These are phyloP conservation scores for Stenotaenia linearis DNA, from an alignment of 2,888 invertebrate species.

Conservation along the genomic window DNA sequence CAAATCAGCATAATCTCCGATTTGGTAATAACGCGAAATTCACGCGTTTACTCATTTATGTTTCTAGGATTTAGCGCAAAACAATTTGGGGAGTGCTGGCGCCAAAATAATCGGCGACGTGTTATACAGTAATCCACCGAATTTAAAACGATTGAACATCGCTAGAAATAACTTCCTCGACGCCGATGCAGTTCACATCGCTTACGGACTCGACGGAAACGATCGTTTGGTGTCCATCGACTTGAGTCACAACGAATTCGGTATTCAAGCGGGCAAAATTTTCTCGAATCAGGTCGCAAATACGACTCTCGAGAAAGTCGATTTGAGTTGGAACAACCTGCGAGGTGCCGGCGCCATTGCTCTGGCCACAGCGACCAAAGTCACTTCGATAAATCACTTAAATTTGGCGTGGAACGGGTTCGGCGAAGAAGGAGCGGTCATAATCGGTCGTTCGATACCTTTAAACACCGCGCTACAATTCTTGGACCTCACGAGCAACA, in stretches of 20 bases:
- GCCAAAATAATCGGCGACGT: constrained; percentile 1
- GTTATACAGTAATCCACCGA: background rate
- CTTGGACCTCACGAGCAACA: constrained; percentile 40
- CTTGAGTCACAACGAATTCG: constrained; percentile 53
- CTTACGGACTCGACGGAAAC: constrained; percentile 21
- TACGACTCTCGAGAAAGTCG: constrained; percentile 49
- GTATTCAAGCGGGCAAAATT: constrained; percentile 47
- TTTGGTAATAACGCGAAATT: too few relatives aligned
- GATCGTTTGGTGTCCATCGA: constrained; percentile 47
- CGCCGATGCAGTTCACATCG: background rate
- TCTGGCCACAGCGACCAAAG: background rate
- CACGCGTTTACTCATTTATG: background rate
- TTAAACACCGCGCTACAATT: constrained; percentile 43
- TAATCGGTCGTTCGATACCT: background rate
- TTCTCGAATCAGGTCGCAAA: constrained; percentile 45
- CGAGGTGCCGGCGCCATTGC: background rate
- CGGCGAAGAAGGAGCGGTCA: constrained; percentile 42
- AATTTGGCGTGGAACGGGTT: constrained; percentile 55
- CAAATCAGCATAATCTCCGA: background rate
- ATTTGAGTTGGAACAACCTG: constrained; percentile 11
- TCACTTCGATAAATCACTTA: background rate
- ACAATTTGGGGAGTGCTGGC: background rate
- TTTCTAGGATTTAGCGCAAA: constrained; percentile 1
- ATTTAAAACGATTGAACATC: background rate
- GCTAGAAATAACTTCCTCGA: constrained; percentile 1